Percentiles rank a stretch among this genome's conserved stretches.
These are phyloP conservation scores for Adelphocoris suturalis DNA, from an alignment of 2,888 invertebrate species.

Conservation along the genomic window DNA sequence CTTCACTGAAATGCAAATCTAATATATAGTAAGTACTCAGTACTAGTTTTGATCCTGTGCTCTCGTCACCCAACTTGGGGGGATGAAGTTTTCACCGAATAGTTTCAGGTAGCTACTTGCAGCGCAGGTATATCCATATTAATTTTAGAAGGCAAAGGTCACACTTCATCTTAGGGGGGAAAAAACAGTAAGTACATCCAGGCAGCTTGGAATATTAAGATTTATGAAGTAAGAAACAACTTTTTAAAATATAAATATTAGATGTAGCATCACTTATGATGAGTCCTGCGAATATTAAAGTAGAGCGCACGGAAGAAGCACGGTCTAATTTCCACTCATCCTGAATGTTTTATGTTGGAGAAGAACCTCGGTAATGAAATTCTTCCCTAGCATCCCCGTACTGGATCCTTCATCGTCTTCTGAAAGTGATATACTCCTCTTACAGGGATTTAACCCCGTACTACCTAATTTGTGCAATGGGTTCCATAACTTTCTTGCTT, in stretches of 20 bases:
- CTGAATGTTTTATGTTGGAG: slow-evolving; percentile 59
- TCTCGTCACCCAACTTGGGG: no score
- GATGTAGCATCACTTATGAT: slow-evolving; percentile 51
- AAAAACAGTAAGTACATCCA: background rate
- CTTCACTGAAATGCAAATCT: no score
- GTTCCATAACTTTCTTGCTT: slow-evolving; percentile 34
- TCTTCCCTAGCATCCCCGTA: slow-evolving; percentile 28
- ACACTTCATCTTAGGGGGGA: background rate
- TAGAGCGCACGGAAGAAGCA: slow-evolving; percentile 5
- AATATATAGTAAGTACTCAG: no score
- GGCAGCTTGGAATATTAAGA: background rate
- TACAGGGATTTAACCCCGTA: slow-evolving; percentile 52
- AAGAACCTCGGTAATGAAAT: slow-evolving; percentile 57
- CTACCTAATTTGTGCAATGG: slow-evolving; percentile 41
- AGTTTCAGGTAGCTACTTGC: no score
- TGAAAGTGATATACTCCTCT: slow-evolving; percentile 58
- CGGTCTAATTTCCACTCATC: slow-evolving; percentile 65
- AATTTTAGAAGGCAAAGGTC: background rate
- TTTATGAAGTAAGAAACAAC: background rate
- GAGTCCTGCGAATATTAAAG: slow-evolving; percentile 48
- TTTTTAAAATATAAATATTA: background rate
- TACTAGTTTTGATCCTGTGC: no score
- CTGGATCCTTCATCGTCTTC: slow-evolving; percentile 58
- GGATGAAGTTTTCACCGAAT: no score
- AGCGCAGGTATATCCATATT: background rate